Conservation (phyloP, 2,888 invertebrate species). For the Heliconius cydno region DNA sequence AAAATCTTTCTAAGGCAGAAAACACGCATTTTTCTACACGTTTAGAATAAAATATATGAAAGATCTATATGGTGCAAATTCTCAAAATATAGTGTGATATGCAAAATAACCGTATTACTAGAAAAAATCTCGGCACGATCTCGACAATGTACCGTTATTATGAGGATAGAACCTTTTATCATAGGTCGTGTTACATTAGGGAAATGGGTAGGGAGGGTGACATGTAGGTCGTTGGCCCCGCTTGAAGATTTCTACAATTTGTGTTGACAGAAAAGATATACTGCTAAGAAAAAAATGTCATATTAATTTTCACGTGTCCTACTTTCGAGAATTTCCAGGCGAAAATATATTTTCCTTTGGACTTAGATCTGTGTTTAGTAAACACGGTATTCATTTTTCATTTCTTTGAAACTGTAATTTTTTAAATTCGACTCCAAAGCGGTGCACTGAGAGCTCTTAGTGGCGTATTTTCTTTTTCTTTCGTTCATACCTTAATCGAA, state of each 20-base stretch:
- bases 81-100: slow-evolving; percentile 9
- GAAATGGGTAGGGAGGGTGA: slow-evolving; percentile 47
- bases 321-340: slow-evolving; percentile 6
- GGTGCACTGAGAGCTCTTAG: too few relatives aligned
- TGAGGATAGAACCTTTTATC: slow-evolving; percentile 48
- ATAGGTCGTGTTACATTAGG: slow-evolving; percentile 50
- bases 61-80: neutral
- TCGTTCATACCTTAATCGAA: neutral
- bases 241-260: slow-evolving; percentile 41
- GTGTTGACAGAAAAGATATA: slow-evolving; percentile 44
- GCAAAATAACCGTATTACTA: slow-evolving; percentile 38
- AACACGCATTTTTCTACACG: neutral
- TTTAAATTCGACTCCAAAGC: too few relatives aligned
- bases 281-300: slow-evolving; percentile 35
- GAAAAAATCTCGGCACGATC: slow-evolving; percentile 42
- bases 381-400: neutral
- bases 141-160: slow-evolving; percentile 42
- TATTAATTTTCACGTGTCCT: slow-evolving; percentile 36
- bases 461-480: too few relatives aligned
- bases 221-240: slow-evolving; percentile 46
- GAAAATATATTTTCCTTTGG: neutral
- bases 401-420: neutral
- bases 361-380: neutral
- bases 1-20: too few relatives aligned
- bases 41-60: neutral